phyloP scores from a whole-genome alignment of 2,888 invertebrate genomes.

The Phasia obesa region DNA sequence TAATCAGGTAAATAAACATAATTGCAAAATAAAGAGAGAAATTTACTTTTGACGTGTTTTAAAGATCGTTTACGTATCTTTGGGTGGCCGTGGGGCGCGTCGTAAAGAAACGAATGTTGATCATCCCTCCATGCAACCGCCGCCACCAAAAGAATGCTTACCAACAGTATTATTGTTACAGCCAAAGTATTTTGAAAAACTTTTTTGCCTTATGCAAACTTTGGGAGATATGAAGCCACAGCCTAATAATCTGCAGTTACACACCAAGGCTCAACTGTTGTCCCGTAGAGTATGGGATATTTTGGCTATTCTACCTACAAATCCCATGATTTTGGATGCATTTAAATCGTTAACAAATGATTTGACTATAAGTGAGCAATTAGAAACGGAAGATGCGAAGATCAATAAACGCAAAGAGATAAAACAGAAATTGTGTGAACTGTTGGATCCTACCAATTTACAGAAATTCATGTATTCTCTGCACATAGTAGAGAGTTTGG shows the following conservation, averaged over 20 bases:
- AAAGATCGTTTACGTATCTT: constrained; percentile 93
- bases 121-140: constrained; percentile 93
- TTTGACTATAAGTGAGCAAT: constrained; percentile 75
- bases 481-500: constrained; percentile 93
- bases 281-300: constrained; percentile 98
- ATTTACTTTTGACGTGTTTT: constrained; percentile 57
- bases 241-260: constrained; percentile 86
- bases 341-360: constrained; percentile 88
- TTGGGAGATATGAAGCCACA: constrained; percentile 93
- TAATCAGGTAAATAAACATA: constrained; percentile 86
- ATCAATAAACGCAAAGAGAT: constrained; percentile 79
- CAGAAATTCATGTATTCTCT: constrained; percentile 97
- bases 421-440: constrained; percentile 85
- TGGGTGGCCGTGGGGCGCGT: constrained; percentile 87
- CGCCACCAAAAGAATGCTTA: constrained; percentile 92
- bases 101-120: constrained; percentile 84
- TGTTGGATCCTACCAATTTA: constrained; percentile 93
- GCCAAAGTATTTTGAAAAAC: constrained; percentile 94
- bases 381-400: constrained; percentile 75
- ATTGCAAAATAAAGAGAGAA: not conserved
- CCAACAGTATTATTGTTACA: constrained; percentile 93
- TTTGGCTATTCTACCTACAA: constrained; percentile 94
- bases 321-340: constrained; percentile 89
- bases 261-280: constrained; percentile 93
- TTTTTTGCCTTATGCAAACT: constrained; percentile 95